Evolutionary conservation across 1,140 invertebrate genomes (phyloP).

Genomic region (Plectrocnemia conspersa): DNA sequence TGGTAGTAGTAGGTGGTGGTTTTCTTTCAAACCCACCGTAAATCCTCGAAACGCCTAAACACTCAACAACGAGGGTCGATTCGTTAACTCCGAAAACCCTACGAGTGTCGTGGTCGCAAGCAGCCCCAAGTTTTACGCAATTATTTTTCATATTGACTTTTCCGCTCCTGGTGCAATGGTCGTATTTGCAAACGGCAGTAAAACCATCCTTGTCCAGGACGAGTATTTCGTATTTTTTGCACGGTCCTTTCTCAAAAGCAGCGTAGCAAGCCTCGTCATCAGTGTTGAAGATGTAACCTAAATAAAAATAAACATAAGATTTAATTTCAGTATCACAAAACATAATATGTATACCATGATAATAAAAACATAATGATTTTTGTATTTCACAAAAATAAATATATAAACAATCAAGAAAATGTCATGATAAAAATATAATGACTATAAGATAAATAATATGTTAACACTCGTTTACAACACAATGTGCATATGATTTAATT

Average conservation of each 20-base stretch:
- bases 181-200: constrained; percentile 55
- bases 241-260: constrained; percentile 60
- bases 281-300: constrained; percentile 59
- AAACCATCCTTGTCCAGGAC: constrained; percentile 50
- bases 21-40: constrained; percentile 39
- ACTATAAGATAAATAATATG: too few species aligned
- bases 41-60: constrained; percentile 41
- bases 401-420: too few species aligned
- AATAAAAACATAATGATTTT: too few species aligned
- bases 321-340: too few species aligned
- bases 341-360: too few species aligned
- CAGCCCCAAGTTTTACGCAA: constrained; percentile 51
- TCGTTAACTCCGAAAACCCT: constrained; percentile 49
- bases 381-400: too few species aligned
- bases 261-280: constrained; percentile 55
- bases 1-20: not conserved
- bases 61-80: constrained; percentile 46
- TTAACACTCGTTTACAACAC: too few species aligned
- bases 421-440: too few species aligned
- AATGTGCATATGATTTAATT: too few species aligned
- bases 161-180: constrained; percentile 53
- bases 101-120: constrained; percentile 41
- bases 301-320: constrained; percentile 10
- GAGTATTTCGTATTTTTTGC: constrained; percentile 51
- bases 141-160: constrained; percentile 47